Base-by-base conservation (phyloP, 1,140 invertebrate genomes). In the Drosophila tristis region DNA sequence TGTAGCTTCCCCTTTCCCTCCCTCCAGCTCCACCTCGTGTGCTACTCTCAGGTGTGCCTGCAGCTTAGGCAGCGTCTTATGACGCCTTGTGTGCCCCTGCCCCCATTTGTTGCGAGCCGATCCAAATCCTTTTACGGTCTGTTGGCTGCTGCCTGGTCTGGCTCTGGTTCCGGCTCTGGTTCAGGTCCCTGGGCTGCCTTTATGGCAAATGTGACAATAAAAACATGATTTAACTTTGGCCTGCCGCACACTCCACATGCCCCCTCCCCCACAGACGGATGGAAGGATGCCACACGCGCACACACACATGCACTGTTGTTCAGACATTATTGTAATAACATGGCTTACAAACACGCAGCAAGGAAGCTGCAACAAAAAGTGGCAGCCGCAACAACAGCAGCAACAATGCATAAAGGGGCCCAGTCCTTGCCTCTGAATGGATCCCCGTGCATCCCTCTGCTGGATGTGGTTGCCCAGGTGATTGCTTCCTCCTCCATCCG, bases 181-280 rank as follows among this genome's bases (percentile, higher is more conserved):
- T 35, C 35, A 0, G 63, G 42, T 75, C 84, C 50, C 78, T 49
- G 26, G 63, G 63, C 71, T 82, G 75, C 66, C 84, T 89, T 87
- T 87, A 82, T 82, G 79, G 82, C 82, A 87, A 89, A 87, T 82
- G 79, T 76, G 82, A 87, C 82, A 87, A 87, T 87, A 87, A 87
- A 87, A 87, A 87, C 82, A 87, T 82, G 84, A 79, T 87, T 89
- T 87, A 87, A 89, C 82, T 87, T 89, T 82, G 61, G 78, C 84
- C 81, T 79, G 56, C 58, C 75, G 68, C 67, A 87, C 65, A 65
- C 61, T 31, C 4, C 45, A n/a, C 11, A 60, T 57, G 48, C 48
- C 54, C 15, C 9, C 60, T 47, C 45, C 54, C 15, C 9, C 29
- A 63, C 35, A 5, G 4, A 39, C 35, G 35, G 11, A 13, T 13